phyloP scores from a whole-genome alignment of 2,888 invertebrate genomes.

The Spodoptera littoralis region DNA sequence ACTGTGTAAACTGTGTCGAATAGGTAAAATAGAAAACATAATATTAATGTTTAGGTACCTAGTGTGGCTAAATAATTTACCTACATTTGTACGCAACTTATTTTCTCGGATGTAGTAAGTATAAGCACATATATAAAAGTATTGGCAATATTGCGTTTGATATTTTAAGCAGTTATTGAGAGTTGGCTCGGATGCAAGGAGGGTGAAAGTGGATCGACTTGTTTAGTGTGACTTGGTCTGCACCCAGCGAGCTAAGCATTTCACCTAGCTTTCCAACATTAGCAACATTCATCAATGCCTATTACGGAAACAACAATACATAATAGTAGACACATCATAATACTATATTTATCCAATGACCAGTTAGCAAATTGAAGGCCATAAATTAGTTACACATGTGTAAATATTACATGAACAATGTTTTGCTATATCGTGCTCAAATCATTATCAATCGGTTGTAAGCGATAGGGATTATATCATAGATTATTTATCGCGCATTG shows the following conservation, averaged over 20 bases:
- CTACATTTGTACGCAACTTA: constrained; percentile 22
- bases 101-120: constrained; percentile 18
- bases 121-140: constrained; percentile 28
- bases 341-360: constrained; percentile 38
- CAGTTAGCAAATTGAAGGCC: constrained; percentile 41
- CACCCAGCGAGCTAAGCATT: constrained; percentile 65
- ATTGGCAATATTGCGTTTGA: constrained; percentile 35
- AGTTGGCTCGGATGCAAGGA: constrained; percentile 55
- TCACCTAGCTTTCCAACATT: constrained; percentile 76
- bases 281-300: constrained; percentile 31
- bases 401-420: constrained; percentile 33
- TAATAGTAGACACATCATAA: constrained; percentile 32
- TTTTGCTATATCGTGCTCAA: constrained; percentile 26
- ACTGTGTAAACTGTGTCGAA: constrained; percentile 43
- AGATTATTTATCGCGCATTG: constrained; percentile 38
- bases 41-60: constrained; percentile 17
- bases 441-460: constrained; percentile 34
- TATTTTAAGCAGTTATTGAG: constrained; percentile 33
- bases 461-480: constrained; percentile 45
- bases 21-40: constrained; percentile 58
- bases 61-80: constrained; percentile 32
- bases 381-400: constrained; percentile 44
- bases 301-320: constrained; percentile 38
- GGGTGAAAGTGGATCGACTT: constrained; percentile 79
- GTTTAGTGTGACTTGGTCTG: constrained; percentile 65